phyloP scores from a whole-genome alignment of 1,140 invertebrate genomes.

The Zaprionus tsacasi region DNA sequence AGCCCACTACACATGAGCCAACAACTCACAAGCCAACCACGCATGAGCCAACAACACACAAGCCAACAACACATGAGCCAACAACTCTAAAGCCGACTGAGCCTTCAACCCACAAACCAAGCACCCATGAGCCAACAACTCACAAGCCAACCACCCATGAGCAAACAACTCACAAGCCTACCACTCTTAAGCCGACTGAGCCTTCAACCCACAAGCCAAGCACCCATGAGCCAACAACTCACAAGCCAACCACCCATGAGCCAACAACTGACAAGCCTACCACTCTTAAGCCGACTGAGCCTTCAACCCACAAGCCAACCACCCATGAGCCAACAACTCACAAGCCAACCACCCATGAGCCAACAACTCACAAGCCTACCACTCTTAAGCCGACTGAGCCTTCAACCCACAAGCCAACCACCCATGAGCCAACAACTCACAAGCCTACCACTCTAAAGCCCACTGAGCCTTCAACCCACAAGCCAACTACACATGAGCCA shows the following conservation, averaged over 20 bases:
- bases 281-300: too few species aligned
- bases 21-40: neutral
- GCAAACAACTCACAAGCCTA: too few species aligned
- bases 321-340: neutral
- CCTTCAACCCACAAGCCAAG: too few species aligned
- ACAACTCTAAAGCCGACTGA: too few species aligned
- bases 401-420: neutral
- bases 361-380: too few species aligned
- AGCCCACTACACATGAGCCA: neutral
- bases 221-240: too few species aligned
- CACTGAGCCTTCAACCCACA: slow-evolving; percentile 9
- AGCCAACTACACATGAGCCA: neutral
- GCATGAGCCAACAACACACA: too few species aligned
- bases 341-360: slow-evolving; percentile 11
- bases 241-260: neutral
- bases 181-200: too few species aligned
- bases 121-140: slow-evolving; percentile 5
- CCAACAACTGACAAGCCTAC: neutral
- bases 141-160: too few species aligned
- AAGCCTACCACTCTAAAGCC: neutral
- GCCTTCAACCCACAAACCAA: neutral
- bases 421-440: neutral
- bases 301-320: neutral
- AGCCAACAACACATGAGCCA: too few species aligned
- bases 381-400: neutral